phyloP scores from a whole-genome alignment of 2,113 vertebrate species.

The Porphyrio hochstetteri region DNA sequence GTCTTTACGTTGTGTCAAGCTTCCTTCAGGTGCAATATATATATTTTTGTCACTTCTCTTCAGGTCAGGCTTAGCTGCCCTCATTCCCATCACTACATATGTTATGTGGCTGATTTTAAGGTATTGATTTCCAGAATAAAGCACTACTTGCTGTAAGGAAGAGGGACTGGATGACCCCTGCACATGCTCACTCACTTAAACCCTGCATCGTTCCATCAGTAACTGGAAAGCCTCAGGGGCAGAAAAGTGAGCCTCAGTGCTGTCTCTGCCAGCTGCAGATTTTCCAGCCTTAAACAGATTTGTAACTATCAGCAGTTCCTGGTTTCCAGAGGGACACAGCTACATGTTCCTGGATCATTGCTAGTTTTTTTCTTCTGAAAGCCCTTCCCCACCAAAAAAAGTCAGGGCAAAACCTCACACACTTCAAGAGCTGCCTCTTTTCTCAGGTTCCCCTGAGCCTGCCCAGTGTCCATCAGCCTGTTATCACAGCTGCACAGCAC shows the following conservation, averaged over 20 bases:
- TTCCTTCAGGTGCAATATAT: background rate
- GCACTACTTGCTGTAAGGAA: background rate
- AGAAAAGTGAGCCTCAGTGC: background rate
- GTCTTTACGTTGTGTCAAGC: background rate
- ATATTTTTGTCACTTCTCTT: background rate
- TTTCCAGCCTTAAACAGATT: constrained; percentile 43
- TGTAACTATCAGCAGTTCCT: constrained; percentile 49
- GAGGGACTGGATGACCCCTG: background rate
- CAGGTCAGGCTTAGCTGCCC: background rate
- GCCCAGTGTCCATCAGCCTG: background rate
- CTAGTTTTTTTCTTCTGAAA: background rate
- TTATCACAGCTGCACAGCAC: constrained; percentile 17
- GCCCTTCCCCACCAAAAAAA: background rate
- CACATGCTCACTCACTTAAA: background rate
- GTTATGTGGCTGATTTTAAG: background rate
- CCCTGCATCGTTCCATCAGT: fast-evolving
- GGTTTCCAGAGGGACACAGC: constrained; percentile 38
- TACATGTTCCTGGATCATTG: background rate
- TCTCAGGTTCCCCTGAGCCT: background rate
- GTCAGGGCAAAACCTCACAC: background rate
- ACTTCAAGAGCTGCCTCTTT: background rate
- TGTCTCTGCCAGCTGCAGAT: constrained; percentile 36
- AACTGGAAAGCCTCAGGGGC: background rate
- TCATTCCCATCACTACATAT: fast-evolving
- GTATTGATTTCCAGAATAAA: background rate